Evolutionary conservation across 2,888 invertebrate species (phyloP).

Genomic region (Anodontia alba): DNA sequence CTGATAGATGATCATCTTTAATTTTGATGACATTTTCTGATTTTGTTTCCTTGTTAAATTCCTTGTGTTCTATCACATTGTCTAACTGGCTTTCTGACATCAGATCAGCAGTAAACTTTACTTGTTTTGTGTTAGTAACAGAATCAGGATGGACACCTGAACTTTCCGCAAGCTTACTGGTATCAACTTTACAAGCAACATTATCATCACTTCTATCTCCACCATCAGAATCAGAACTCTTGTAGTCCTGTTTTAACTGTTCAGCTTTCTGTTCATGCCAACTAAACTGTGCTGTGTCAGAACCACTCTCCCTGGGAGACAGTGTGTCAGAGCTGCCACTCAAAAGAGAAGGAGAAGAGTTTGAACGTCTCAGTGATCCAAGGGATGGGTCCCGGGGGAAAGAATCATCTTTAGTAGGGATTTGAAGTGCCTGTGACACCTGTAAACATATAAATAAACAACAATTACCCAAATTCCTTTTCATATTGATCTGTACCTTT

Average conservation of each 20-base stretch:
- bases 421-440: conserved; percentile 49
- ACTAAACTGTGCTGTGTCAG: conserved; percentile 59
- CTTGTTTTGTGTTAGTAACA: neutral
- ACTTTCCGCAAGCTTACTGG: neutral
- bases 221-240: conserved; percentile 12
- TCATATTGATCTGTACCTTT: too few species aligned
- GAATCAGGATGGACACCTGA: neutral
- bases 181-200: neutral
- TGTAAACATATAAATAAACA: too few species aligned
- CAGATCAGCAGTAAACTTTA: neutral
- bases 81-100: neutral
- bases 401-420: conserved; percentile 50
- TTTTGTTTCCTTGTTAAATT: neutral
- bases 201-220: conserved; percentile 20
- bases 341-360: conserved; percentile 76
- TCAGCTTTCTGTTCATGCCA: conserved; percentile 32
- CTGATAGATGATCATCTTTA: neutral
- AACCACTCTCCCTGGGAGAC: conserved; percentile 63
- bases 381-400: conserved; percentile 17
- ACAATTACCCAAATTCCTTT: too few species aligned
- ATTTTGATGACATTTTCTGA: neutral
- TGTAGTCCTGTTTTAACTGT: conserved; percentile 17
- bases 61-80: neutral
- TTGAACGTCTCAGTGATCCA: conserved; percentile 56
- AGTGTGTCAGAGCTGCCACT: conserved; percentile 65